Base-by-base conservation (phyloP, 2,888 invertebrate genomes). In the Cheilosia vulpina region DNA sequence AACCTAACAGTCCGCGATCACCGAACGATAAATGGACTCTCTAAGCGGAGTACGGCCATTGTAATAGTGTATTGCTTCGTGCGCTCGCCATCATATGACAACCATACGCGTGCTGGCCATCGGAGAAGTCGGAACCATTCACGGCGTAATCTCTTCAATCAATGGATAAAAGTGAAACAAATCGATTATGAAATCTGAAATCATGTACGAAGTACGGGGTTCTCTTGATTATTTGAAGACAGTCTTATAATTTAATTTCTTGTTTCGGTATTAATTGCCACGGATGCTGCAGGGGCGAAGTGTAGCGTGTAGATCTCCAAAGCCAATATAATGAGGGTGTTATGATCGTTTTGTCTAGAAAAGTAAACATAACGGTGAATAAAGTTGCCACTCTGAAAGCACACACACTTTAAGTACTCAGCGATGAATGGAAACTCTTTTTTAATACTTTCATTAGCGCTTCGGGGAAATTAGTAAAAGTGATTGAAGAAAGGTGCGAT, bases 401-500 rank as follows among this genome's bases (percentile, higher is more conserved):
- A 7, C 50, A 45, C 34, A 21, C 17, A 34, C 34, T 45, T 57
- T 15, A 68, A 38, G 50, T 55, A 50, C 41, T 71, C 65, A 65
- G 50, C 52, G 68, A 66, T 43, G 21, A 71, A 43, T 71, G 53
- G 27, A 53, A 27, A 60, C 21, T 60, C 71, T 27, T 27, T 55
- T 72, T 78, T 60, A 78, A 62, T 60, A 78, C 82, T 78, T 78
- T 82, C 77, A 57, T 82, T 82, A 72, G 77, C 66, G 34, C 55
- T 50, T 55, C 45, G 43, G 66, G 62, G 77, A 72, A 78, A 78
- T 66, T 45, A 72, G 78, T 82, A 82, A 82, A 66, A 82, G 82
- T 82, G 53, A 78, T 78, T 55, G 52, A 71, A 78, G 82, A 82
- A 82, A 82, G 77, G 82, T 82, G 78, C 50, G 72, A 82, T 41